Evolutionary conservation across 2,888 invertebrate species (phyloP), one percentile per base, ranked within the genome.

Genomic region (Noctua comes): DNA sequence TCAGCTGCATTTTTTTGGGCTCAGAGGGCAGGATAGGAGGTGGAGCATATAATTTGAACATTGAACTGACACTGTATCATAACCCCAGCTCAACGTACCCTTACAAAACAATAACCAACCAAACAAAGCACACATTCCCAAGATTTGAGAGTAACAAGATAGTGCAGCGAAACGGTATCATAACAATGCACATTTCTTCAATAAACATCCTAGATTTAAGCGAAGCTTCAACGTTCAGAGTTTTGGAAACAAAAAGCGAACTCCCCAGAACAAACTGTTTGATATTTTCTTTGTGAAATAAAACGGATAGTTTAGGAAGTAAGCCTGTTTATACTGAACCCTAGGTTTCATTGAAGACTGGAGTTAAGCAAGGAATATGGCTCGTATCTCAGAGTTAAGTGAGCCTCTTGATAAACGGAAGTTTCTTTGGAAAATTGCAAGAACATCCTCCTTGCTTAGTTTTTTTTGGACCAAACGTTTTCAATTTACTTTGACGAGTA

Each of bases 211-310:
- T 21, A 74, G 84, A 76, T 86, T 76, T 83, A 75, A 84, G 75
- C 71, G 71, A 68, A 79, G 46, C 69, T 76, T 77, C 64, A 74
- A 62, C 51, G 66, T 71, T 68, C 57, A 59, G 13, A 64, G 66
- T 46, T 59, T 64, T 59, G 46, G 5, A 73, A 86, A 76, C 76
- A 77, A 79, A 84, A 75, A 75, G 27, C 64, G 48, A 75, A 78
- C 83, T 82, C 51, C 43, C 64, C 18, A 40, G 62, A 74, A 72
- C 66, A 76, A 79, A 81, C 78, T 75, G 76, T 81, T 86, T 80
- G 78, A 85, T 85, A 76, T 87, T 86, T 87, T 78, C 86, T 81
- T 80, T 78, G 76, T 69, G 76, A 85, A 86, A 81, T 79, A 79
- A 87, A 85, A 68, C 75, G 68, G 68, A 87, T 87, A 73, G 85